phyloP scores from a whole-genome alignment of 2,888 invertebrate genomes.

The Oegoconia quadripuncta region DNA sequence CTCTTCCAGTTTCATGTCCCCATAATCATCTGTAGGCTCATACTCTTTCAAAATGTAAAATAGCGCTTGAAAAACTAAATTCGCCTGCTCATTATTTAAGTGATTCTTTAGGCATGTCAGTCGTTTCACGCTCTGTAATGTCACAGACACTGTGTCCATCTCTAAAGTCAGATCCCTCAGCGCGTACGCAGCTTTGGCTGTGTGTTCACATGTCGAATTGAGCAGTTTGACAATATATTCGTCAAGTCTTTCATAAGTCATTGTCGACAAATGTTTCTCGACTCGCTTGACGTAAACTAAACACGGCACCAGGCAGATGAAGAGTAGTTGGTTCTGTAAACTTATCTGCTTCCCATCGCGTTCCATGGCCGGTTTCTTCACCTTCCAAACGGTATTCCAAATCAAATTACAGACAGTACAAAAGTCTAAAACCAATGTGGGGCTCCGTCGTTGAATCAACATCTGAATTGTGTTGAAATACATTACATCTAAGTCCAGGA shows the following conservation, averaged over 20 bases:
- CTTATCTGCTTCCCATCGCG: slow-evolving; percentile 40
- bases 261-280: slow-evolving; percentile 25
- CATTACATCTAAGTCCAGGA: slow-evolving; percentile 46
- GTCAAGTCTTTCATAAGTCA: slow-evolving; percentile 74
- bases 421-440: slow-evolving; percentile 47
- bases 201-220: slow-evolving; percentile 81
- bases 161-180: slow-evolving; percentile 77
- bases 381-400: slow-evolving; percentile 42
- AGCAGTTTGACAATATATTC: slow-evolving; percentile 80
- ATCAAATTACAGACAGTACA: slow-evolving; percentile 53
- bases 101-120: slow-evolving; percentile 78
- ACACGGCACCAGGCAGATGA: slow-evolving; percentile 82
- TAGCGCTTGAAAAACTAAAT: slow-evolving; percentile 81
- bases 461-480: slow-evolving; percentile 54
- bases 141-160: slow-evolving; percentile 58
- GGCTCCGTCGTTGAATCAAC: slow-evolving; percentile 45
- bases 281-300: slow-evolving; percentile 50
- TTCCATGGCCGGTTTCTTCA: slow-evolving; percentile 33
- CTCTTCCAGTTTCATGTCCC: slow-evolving; percentile 31
- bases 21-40: slow-evolving; percentile 41
- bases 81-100: slow-evolving; percentile 80
- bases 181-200: slow-evolving; percentile 79
- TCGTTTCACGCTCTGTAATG: slow-evolving; percentile 75
- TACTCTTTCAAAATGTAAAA: slow-evolving; percentile 81
- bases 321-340: slow-evolving; percentile 80